Evolutionary conservation across 53 echinoderm and acorn worm genomes (phyloP).

Genomic region (Temnopleurus reevesii): DNA sequence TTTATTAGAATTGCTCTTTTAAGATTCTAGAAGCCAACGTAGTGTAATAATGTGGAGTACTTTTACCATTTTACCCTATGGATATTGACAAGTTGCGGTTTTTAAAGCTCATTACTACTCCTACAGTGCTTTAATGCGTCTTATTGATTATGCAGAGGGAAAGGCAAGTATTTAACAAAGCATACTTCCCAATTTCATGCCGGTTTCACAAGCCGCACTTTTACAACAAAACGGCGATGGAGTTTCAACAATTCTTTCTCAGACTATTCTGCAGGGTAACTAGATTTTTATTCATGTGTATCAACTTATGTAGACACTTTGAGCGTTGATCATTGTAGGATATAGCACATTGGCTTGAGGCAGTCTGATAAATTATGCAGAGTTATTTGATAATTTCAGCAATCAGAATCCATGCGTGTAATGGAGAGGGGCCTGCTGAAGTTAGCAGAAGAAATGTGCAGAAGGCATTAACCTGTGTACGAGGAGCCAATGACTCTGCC

Average conservation of each 20-base stretch:
- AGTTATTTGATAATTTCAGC: slow-evolving; percentile 48
- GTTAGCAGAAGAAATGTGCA: slow-evolving; percentile 19
- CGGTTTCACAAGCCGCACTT: slow-evolving; percentile 10
- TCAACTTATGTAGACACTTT: background rate
- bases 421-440: slow-evolving; percentile 42
- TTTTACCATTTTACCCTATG: background rate
- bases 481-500: background rate
- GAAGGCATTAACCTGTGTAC: slow-evolving; percentile 11
- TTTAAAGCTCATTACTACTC: slow-evolving; percentile 1
- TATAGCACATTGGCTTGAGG: slow-evolving; percentile 8
- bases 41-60: background rate
- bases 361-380: slow-evolving; percentile 37
- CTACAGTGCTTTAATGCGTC: background rate
- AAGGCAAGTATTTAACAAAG: slow-evolving; percentile 22
- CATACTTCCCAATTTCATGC: slow-evolving; percentile 39
- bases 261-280: background rate
- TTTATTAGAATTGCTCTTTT: background rate
- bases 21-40: background rate
- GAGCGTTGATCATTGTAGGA: background rate
- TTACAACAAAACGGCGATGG: background rate
- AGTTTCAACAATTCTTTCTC: background rate
- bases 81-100: background rate
- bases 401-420: slow-evolving; percentile 43
- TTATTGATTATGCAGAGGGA: slow-evolving; percentile 21
- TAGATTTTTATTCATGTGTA: slow-evolving; percentile 34